Percentiles rank a stretch among this genome's conserved stretches.
These are phyloP conservation scores for Tyria jacobaeae DNA, from an alignment of 2,888 invertebrate species.

Conservation along the genomic window DNA sequence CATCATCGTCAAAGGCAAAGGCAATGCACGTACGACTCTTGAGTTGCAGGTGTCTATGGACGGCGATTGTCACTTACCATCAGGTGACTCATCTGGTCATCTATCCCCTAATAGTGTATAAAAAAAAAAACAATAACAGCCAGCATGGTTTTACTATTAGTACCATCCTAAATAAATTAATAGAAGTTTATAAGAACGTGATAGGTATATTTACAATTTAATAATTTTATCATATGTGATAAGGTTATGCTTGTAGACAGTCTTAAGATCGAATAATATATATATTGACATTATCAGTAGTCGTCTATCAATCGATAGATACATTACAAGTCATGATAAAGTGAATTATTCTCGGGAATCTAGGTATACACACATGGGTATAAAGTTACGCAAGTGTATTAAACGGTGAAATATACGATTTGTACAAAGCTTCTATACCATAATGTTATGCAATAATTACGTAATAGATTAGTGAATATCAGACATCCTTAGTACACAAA, in stretches of 20 bases:
- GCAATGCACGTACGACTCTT: no score
- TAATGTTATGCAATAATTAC: slow-evolving; percentile 37
- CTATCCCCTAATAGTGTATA: no score
- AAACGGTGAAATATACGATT: slow-evolving; percentile 10
- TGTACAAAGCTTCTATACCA: slow-evolving; percentile 22
- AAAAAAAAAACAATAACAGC: no score
- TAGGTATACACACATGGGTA: background rate
- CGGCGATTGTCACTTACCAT: no score
- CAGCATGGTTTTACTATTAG: no score
- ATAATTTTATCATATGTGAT: no score
- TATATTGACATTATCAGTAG: slow-evolving; percentile 2
- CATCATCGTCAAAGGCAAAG: no score
- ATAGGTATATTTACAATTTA: no score
- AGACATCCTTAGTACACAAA: slow-evolving; percentile 35
- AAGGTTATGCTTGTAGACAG: background rate
- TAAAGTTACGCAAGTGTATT: slow-evolving; percentile 1
- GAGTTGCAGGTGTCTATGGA: no score
- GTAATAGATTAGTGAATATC: slow-evolving; percentile 28
- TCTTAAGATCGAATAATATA: background rate
- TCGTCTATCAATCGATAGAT: slow-evolving; percentile 2
- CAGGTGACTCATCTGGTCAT: no score
- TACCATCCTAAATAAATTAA: no score
- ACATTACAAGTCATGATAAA: slow-evolving; percentile 1
- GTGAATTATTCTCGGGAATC: background rate
- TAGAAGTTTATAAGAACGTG: no score